phyloP scores from a whole-genome alignment of 64 coral and sea anemone genomes.

The Montipora efflorescens region DNA sequence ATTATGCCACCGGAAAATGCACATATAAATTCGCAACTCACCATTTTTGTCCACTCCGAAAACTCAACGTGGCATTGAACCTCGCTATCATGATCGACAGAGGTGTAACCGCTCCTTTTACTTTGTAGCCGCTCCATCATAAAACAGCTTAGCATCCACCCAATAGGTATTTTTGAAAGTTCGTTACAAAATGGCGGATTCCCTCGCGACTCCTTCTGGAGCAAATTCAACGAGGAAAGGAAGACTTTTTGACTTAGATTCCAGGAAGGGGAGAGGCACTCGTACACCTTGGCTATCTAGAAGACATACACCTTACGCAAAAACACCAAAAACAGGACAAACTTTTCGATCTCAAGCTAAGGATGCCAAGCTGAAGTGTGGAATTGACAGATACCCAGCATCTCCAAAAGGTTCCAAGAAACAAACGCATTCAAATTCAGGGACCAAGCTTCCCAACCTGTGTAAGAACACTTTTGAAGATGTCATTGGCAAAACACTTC shows the following conservation, averaged over 20 bases:
- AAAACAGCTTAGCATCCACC: neutral
- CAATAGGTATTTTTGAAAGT: neutral
- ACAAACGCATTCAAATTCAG: neutral
- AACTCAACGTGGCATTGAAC: slow-evolving; percentile 87
- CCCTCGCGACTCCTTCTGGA: neutral
- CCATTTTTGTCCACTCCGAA: slow-evolving; percentile 94
- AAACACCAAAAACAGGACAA: slow-evolving; percentile 72
- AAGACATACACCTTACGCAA: slow-evolving; percentile 80
- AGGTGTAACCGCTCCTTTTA: slow-evolving; percentile 52
- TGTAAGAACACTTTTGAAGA: slow-evolving; percentile 24
- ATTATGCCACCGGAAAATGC: slow-evolving; percentile 82
- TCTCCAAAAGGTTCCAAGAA: neutral
- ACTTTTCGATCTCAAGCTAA: slow-evolving; percentile 48
- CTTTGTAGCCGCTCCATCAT: neutral
- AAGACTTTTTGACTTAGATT: neutral
- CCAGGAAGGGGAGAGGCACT: neutral
- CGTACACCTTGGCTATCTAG: slow-evolving; percentile 74
- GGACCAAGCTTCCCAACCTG: neutral
- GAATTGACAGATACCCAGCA: neutral
- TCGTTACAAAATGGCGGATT: slow-evolving; percentile 68
- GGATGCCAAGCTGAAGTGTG: neutral
- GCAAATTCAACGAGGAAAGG: neutral
- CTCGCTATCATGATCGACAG: slow-evolving; percentile 49
- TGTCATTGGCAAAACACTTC: slow-evolving; percentile 83
- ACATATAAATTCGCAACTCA: slow-evolving; percentile 75